phyloP scores from a whole-genome alignment of 2,797 vertebrate genomes.

The Ctenopoma kingsleyae region DNA sequence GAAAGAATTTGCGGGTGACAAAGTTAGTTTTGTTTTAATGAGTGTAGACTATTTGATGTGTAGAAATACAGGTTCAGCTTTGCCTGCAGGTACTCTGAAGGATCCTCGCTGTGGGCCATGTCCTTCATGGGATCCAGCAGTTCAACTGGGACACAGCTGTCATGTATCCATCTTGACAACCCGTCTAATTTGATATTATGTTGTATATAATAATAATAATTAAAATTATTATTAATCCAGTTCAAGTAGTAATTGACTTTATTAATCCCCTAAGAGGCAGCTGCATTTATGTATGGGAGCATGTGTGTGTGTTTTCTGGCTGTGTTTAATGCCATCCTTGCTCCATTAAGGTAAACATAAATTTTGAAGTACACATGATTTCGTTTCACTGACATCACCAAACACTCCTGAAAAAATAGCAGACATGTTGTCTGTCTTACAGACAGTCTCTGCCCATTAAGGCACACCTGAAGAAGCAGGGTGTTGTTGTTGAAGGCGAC shows the following conservation, averaged over 20 bases:
- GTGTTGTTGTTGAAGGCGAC: conserved; percentile 53
- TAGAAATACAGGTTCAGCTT: background rate
- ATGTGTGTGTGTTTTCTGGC: background rate
- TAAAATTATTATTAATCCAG: too few species aligned
- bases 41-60: conserved; percentile 1
- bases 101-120: background rate
- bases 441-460: conserved; percentile 15
- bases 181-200: background rate
- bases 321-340: background rate
- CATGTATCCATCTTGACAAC: background rate
- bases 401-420: conserved; percentile 12
- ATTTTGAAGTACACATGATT: background rate
- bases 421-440: conserved; percentile 27
- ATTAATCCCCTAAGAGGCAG: too few species aligned
- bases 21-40: background rate
- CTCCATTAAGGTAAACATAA: background rate
- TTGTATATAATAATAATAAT: too few species aligned
- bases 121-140: background rate
- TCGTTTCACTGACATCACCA: background rate
- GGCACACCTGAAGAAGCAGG: conserved; percentile 41
- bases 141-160: conserved; percentile 12
- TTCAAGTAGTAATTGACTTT: too few species aligned
- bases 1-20: background rate
- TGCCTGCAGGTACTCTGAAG: conserved; percentile 6
- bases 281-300: too few species aligned